phyloP scores from a whole-genome alignment of 2,888 invertebrate genomes.

The Phaedon cochleariae region DNA sequence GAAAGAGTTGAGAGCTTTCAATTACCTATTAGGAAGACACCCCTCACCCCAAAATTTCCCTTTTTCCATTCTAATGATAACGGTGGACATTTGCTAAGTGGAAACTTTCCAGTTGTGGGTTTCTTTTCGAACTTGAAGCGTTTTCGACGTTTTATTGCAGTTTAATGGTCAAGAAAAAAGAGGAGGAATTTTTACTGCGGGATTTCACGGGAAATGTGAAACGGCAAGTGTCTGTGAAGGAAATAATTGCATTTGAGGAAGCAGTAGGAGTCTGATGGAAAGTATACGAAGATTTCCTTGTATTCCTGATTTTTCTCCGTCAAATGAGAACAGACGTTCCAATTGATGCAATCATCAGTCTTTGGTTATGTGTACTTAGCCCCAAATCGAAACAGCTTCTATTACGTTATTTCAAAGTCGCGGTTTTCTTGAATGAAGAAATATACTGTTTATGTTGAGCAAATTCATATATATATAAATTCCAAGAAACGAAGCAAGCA shows the following conservation, averaged over 20 bases:
- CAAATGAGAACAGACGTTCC: no score
- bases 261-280: no score
- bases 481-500: no score
- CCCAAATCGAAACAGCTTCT: background rate
- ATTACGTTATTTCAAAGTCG: no score
- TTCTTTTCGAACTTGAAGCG: constrained; percentile 47
- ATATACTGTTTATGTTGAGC: no score
- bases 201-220: constrained; percentile 33
- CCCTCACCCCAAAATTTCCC: constrained; percentile 36
- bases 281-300: no score
- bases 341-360: background rate
- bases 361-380: background rate
- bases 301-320: no score
- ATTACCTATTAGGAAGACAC: constrained; percentile 36
- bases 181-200: constrained; percentile 34
- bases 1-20: constrained; percentile 33
- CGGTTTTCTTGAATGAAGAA: no score
- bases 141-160: constrained; percentile 47
- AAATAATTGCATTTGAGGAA: constrained; percentile 18
- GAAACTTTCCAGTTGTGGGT: constrained; percentile 45
- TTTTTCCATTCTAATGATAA: constrained; percentile 33
- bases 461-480: no score
- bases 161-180: constrained; percentile 43
- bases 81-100: constrained; percentile 46
- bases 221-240: constrained; percentile 26